Evolutionary conservation across 1,140 invertebrate species (phyloP), one percentile per base, ranked within the genome.

Genomic region (Ptiloglossa arizonensis): DNA sequence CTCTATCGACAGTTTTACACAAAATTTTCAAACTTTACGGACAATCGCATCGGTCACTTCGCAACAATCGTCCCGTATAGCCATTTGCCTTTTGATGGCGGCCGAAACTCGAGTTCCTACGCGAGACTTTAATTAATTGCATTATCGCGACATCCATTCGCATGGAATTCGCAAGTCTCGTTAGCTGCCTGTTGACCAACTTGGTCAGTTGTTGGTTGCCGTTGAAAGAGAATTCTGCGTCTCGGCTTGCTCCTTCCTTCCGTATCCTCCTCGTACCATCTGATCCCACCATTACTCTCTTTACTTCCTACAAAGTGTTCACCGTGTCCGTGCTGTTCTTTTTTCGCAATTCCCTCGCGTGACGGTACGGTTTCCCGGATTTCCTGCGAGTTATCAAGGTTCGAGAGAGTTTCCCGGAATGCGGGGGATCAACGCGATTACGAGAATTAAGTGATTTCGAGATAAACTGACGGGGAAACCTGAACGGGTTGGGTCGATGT

Each of bases 121-220:
- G 48, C 38, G 52, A 63, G 74, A 72, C 60, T 73, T 83, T 66
- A 83, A 87, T 87, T 81, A 86, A 87, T 79, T 75, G 54, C 59
- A 83, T 79, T 52, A 64, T 27, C 11, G 27, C 27, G 32, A 22
- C 27, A 56, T n/a, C 44, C 17, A 57, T 56, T 79, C 38, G 5
- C 66, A 5, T 52, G 81, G 54, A 81, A 82, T 70, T 76, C 59
- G n/a, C 62, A 6, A 50, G 35, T 71, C 79, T 81, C 48, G 71
- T 24, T 50, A 54, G 27, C n/a, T 38, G 0, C 56, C 24, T 63
- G 24, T 56, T 44, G 29, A 67, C 80, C 71, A 78, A 72, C 54
- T 70, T 77, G 46, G 60, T 50, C 59, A 27, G 69, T 66, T 68
- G 71, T 81, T 81, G 76, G 57, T 64, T 52, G 41, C 11, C 41